A percentile compares a stretch with the other conserved stretches of the same genome.
Evolutionary conservation across 2,797 vertebrate species (phyloP).

Genomic region (Phrynocephalus guinanensis): DNA sequence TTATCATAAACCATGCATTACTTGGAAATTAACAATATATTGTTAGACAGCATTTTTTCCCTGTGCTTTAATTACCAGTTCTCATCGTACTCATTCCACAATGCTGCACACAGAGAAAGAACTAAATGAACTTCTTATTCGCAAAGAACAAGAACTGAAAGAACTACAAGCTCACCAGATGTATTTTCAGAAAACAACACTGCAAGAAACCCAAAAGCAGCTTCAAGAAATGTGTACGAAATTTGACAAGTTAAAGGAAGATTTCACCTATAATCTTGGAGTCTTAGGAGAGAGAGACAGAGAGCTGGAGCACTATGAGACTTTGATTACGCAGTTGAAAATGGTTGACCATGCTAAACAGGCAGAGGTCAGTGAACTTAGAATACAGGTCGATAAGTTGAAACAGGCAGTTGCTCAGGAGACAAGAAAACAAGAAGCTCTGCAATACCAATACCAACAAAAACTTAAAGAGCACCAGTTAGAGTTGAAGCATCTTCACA

Average conservation of each 20-base stretch:
- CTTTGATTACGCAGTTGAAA: constrained; percentile 67
- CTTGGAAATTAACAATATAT: background rate
- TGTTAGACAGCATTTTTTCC: background rate
- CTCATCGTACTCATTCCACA: constrained; percentile 16
- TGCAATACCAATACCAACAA: constrained; percentile 67
- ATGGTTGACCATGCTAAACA: constrained; percentile 74
- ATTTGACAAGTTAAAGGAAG: constrained; percentile 78
- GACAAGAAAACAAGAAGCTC: constrained; percentile 63
- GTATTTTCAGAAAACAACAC: constrained; percentile 74
- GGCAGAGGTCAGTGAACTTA: constrained; percentile 79
- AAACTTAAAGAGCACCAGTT: constrained; percentile 71
- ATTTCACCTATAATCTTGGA: constrained; percentile 84
- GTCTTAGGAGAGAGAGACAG: constrained; percentile 84
- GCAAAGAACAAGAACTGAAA: constrained; percentile 83
- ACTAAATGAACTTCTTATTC: constrained; percentile 74
- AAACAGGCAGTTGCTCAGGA: constrained; percentile 71
- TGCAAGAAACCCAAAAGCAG: constrained; percentile 71
- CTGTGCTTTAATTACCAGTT: constrained; percentile 7
- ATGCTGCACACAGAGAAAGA: constrained; percentile 62
- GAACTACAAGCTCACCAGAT: constrained; percentile 74
- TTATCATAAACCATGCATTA: background rate
- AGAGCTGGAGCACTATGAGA: constrained; percentile 82
- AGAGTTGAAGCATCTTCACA: constrained; percentile 74
- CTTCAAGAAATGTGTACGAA: constrained; percentile 71
- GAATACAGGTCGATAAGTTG: constrained; percentile 76